phyloP scores from a whole-genome alignment of 2,888 invertebrate species.

The Dolomedes plantarius region DNA sequence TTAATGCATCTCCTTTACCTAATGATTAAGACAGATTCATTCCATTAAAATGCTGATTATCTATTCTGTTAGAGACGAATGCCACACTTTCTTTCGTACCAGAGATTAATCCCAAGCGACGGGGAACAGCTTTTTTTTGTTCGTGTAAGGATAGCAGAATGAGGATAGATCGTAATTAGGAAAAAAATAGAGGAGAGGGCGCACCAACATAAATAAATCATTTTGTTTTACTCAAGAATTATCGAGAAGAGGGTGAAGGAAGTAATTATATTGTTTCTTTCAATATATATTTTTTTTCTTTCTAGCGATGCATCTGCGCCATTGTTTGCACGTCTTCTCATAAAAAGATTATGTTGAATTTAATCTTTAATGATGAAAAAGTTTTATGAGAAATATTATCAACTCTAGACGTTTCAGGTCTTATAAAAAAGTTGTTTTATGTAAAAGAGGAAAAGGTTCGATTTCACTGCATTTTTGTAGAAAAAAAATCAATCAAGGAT shows the following conservation, averaged over 20 bases:
- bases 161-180: not conserved
- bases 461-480: too few species aligned
- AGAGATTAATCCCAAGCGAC: not conserved
- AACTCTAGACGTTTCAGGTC: too few species aligned
- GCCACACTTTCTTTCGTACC: not conserved
- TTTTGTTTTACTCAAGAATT: not conserved
- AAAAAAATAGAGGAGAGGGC: not conserved
- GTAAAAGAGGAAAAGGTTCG: too few species aligned
- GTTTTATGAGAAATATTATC: too few species aligned
- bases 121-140: not conserved
- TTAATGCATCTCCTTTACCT: slow-evolving; percentile 15
- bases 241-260: not conserved
- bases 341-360: too few species aligned
- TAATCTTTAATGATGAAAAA: too few species aligned
- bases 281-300: too few species aligned
- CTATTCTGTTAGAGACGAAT: slow-evolving; percentile 51
- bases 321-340: too few species aligned
- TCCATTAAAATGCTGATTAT: slow-evolving; percentile 69
- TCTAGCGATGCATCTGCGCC: too few species aligned
- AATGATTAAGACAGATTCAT: slow-evolving; percentile 66
- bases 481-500: too few species aligned
- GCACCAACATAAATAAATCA: not conserved
- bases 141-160: not conserved
- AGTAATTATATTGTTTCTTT: too few species aligned
- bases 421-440: too few species aligned